phyloP scores from a whole-genome alignment of 2,797 vertebrate genomes.

The Sebastes matsubarae region DNA sequence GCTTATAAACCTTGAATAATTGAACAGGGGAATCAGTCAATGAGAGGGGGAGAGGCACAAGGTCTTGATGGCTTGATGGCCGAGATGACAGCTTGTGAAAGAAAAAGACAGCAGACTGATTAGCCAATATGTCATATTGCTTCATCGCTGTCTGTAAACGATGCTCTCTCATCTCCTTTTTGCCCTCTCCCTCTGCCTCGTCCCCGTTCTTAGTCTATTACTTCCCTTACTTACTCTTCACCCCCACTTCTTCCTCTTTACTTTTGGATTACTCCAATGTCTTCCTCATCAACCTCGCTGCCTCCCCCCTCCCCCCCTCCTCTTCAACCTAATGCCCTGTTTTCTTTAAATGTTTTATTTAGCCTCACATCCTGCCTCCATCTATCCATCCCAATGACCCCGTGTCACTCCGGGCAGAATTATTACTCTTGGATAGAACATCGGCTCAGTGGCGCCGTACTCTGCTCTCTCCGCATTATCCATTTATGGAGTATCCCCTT shows the following conservation, averaged over 20 bases:
- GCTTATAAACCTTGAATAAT: slow-evolving; percentile 85
- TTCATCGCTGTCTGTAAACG: slow-evolving; percentile 40
- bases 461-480: slow-evolving; percentile 76
- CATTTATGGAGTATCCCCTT: slow-evolving; percentile 79
- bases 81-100: slow-evolving; percentile 74
- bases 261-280: slow-evolving; percentile 22
- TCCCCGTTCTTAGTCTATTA: slow-evolving; percentile 11
- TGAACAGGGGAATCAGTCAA: slow-evolving; percentile 78
- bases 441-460: slow-evolving; percentile 74
- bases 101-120: slow-evolving; percentile 73
- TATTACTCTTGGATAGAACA: slow-evolving; percentile 74
- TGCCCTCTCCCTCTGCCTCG: slow-evolving; percentile 1
- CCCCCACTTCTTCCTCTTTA: slow-evolving; percentile 11
- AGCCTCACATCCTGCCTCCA: slow-evolving; percentile 61
- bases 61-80: slow-evolving; percentile 70
- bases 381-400: slow-evolving; percentile 69
- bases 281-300: slow-evolving; percentile 11
- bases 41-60: slow-evolving; percentile 56
- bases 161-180: slow-evolving; percentile 42
- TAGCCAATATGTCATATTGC: slow-evolving; percentile 64
- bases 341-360: slow-evolving; percentile 66
- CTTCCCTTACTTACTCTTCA: slow-evolving; percentile 3
- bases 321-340: slow-evolving; percentile 30
- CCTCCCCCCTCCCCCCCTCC: too few relatives aligned
- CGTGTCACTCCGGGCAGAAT: slow-evolving; percentile 72